phyloP scores from a whole-genome alignment of 37 sponge, comb jelly and placozoan species.

The Ianthella basta region DNA sequence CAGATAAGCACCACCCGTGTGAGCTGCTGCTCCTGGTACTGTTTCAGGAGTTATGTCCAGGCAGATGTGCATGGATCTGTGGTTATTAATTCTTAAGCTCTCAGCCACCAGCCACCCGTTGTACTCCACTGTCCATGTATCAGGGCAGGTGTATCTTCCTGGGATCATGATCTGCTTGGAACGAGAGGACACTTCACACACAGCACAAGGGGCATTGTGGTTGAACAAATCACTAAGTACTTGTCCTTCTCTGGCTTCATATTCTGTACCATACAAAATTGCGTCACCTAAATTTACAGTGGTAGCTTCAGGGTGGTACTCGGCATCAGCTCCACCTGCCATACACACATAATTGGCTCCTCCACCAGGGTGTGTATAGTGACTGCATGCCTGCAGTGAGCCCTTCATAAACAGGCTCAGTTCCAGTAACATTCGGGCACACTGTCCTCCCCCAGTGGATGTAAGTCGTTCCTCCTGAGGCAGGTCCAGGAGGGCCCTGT shows the following conservation, averaged over 20 bases:
- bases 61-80: too few species aligned
- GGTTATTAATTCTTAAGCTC: too few species aligned
- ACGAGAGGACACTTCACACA: conserved; percentile 41
- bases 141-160: conserved; percentile 41
- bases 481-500: conserved; percentile 26
- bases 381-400: conserved; percentile 4
- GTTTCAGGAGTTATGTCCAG: background rate
- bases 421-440: conserved; percentile 38
- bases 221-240: conserved; percentile 2
- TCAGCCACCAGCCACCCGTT: conserved; percentile 57
- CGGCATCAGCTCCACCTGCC: conserved; percentile 21
- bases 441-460: conserved; percentile 35
- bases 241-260: conserved; percentile 1
- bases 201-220: conserved; percentile 68
- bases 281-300: background rate
- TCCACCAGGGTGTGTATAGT: conserved; percentile 42
- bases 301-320: conserved; percentile 27
- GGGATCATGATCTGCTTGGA: conserved; percentile 50
- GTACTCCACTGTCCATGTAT: conserved; percentile 58
- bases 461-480: conserved; percentile 22
- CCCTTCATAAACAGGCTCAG: conserved; percentile 6
- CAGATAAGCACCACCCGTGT: background rate
- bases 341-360: conserved; percentile 60
- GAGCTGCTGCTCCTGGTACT: background rate
- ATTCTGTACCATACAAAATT: conserved; percentile 44